A percentile compares a stretch with the other conserved stretches of the same genome.
Evolutionary conservation across 2,888 invertebrate species (phyloP).

Genomic region (Phaedon cochleariae): DNA sequence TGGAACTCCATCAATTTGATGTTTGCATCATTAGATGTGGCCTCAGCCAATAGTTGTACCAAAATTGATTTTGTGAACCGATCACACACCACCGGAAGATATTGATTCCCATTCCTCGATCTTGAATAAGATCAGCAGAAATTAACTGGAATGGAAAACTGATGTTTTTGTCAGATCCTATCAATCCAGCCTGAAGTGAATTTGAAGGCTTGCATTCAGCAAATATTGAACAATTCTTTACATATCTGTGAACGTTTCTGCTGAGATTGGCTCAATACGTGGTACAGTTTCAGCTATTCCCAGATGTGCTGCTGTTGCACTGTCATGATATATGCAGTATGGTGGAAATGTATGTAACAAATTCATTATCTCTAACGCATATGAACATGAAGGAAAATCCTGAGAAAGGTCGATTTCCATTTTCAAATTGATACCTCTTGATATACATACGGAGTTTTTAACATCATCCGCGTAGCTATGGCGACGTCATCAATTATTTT

Average conservation of each 20-base stretch:
- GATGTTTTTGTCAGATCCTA: constrained; percentile 24
- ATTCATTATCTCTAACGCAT: no score
- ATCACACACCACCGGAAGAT: constrained; percentile 30
- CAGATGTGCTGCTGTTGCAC: constrained; percentile 31
- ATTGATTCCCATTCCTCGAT: constrained; percentile 23
- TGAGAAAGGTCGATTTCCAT: no score
- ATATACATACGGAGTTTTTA: no score
- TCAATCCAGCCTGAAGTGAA: constrained; percentile 27
- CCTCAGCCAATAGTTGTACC: background rate
- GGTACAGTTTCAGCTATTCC: constrained; percentile 37
- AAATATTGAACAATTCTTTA: constrained; percentile 28
- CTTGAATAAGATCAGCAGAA: constrained; percentile 34
- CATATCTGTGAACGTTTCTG: constrained; percentile 24
- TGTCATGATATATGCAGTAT: constrained; percentile 35
- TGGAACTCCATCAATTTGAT: constrained; percentile 21
- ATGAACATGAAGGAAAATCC: no score
- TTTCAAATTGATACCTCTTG: no score
- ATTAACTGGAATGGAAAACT: constrained; percentile 30
- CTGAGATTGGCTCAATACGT: constrained; percentile 27
- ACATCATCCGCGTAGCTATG: no score
- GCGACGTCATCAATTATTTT: no score
- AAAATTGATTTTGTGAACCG: constrained; percentile 18
- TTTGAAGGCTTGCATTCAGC: constrained; percentile 28
- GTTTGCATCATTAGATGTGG: background rate
- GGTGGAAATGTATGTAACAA: no score